Percentiles rank a stretch among this genome's conserved stretches.
These are phyloP conservation scores for Chelonia mydas DNA, from an alignment of 2,797 vertebrate species.

Conservation along the genomic window DNA sequence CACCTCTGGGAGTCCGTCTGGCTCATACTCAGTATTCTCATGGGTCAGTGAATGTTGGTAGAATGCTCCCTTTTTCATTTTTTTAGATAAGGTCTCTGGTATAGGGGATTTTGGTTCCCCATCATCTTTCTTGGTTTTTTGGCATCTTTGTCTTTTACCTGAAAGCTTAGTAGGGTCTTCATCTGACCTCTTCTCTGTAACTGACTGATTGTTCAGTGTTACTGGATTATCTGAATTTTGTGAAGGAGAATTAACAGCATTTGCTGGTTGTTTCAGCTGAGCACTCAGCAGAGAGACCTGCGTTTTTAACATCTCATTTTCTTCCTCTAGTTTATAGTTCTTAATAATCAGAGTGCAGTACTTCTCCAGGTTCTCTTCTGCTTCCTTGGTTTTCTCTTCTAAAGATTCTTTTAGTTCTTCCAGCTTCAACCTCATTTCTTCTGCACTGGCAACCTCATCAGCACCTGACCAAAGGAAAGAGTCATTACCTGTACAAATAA, in stretches of 20 bases:
- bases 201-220: not conserved
- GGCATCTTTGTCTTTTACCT: conserved; percentile 71
- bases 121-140: conserved; percentile 44
- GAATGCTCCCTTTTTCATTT: conserved; percentile 51
- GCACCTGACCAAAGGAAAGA: too few relatives aligned
- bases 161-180: conserved; percentile 42
- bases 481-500: too few relatives aligned
- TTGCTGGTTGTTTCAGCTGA: conserved; percentile 62
- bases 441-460: conserved; percentile 2
- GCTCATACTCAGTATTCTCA: conserved; percentile 75
- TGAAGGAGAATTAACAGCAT: conserved; percentile 6
- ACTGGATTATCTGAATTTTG: not conserved
- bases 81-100: conserved; percentile 64
- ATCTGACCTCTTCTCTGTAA: conserved; percentile 34
- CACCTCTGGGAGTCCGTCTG: conserved; percentile 89
- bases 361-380: conserved; percentile 90
- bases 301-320: conserved; percentile 73
- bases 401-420: conserved; percentile 81
- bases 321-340: conserved; percentile 89
- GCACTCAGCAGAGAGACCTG: conserved; percentile 72
- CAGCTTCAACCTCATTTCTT: conserved; percentile 77
- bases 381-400: conserved; percentile 87
- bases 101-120: conserved; percentile 63
- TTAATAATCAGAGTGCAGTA: conserved; percentile 89
- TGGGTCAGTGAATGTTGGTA: not conserved